Evolutionary conservation across 37 sponge, comb jelly and placozoan species (phyloP).

Genomic region (Halisarca cf. caerulea): DNA sequence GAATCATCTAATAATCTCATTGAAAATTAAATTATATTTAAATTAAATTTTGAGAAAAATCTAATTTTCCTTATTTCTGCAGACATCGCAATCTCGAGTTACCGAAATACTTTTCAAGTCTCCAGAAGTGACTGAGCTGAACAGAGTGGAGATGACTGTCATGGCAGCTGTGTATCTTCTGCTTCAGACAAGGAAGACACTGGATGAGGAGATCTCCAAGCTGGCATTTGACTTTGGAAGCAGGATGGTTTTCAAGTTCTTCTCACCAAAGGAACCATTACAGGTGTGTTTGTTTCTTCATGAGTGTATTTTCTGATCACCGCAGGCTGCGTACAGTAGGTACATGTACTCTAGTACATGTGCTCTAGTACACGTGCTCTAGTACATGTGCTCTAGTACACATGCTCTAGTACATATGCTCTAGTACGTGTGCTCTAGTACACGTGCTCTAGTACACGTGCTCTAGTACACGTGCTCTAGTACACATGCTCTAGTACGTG

Average conservation of each 20-base stretch:
- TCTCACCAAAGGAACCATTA: neutral
- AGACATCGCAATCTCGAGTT: slow-evolving; percentile 4
- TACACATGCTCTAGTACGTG: no score
- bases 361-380: no score
- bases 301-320: neutral
- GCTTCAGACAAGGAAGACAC: neutral
- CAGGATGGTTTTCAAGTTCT: neutral
- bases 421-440: no score
- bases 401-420: no score
- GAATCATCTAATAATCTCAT: no score
- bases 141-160: neutral
- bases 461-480: no score
- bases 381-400: no score
- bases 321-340: neutral
- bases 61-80: no score
- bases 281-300: neutral
- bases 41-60: no score
- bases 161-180: slow-evolving; percentile 19
- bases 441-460: no score
- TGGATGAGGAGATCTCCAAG: neutral
- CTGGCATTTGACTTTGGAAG: neutral
- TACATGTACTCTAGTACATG: no score
- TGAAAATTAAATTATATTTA: no score
- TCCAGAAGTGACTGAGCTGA: neutral
- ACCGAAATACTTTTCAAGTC: slow-evolving; percentile 6